A percentile compares a stretch with the other conserved stretches of the same genome.
phyloP scores from a whole-genome alignment of 2,888 invertebrate species.

The Lepas anatifera region DNA sequence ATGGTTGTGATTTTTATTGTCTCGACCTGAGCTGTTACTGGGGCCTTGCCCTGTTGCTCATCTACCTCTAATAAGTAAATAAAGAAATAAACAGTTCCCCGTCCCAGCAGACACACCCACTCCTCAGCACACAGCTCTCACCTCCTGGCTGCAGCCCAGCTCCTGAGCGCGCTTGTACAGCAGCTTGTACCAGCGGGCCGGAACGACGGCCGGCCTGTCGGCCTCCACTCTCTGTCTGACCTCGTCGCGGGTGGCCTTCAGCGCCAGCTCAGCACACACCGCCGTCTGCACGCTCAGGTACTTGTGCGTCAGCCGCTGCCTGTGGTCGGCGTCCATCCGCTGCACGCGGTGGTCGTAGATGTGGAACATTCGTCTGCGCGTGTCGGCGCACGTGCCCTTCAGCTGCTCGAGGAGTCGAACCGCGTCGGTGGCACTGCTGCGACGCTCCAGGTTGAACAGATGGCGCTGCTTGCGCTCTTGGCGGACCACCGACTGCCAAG shows the following conservation, averaged over 20 bases:
- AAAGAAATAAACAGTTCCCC: too few relatives aligned
- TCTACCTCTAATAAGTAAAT: too few relatives aligned
- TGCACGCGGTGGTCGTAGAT: conserved; percentile 1
- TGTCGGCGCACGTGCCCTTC: not conserved
- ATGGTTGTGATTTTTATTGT: too few relatives aligned
- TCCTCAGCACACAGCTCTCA: not conserved
- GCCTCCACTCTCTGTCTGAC: not conserved
- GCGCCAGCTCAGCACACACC: not conserved
- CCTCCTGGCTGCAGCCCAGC: not conserved
- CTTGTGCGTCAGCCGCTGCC: not conserved
- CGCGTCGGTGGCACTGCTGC: not conserved
- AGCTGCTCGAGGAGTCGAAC: not conserved
- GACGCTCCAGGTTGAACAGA: not conserved
- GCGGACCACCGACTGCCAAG: not conserved
- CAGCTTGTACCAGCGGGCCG: not conserved
- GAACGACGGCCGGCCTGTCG: not conserved
- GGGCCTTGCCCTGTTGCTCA: too few relatives aligned
- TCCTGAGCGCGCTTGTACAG: not conserved
- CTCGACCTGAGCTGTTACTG: too few relatives aligned
- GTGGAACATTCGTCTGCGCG: not conserved
- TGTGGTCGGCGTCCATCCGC: not conserved
- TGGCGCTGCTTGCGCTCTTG: not conserved
- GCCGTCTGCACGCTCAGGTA: not conserved
- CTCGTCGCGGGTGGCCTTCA: not conserved
- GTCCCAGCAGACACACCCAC: too few relatives aligned